phyloP scores from a whole-genome alignment of 2,113 vertebrate genomes.

The Salminus brasiliensis region DNA sequence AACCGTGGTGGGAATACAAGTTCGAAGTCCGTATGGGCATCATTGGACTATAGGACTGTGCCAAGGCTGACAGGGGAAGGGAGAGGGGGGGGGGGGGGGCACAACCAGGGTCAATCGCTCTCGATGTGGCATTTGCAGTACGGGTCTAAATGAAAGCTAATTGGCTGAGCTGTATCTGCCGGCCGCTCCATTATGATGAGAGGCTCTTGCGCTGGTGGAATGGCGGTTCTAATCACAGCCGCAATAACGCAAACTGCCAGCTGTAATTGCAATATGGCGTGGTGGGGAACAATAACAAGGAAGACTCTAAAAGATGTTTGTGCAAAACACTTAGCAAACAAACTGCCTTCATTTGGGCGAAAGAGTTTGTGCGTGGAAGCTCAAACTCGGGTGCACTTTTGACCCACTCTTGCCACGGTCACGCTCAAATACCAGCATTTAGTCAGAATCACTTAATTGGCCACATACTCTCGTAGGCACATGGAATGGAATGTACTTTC shows the following conservation, averaged over 20 bases:
- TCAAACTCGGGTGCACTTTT: not conserved
- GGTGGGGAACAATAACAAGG: conserved; percentile 43
- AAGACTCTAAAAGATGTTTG: conserved; percentile 34
- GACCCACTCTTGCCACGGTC: not conserved
- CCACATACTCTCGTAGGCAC: too few relatives aligned
- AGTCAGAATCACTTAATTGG: too few relatives aligned
- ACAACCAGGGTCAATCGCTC: conserved; percentile 43
- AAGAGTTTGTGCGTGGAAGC: conserved; percentile 19
- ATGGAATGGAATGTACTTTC: too few relatives aligned
- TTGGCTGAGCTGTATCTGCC: conserved; percentile 37
- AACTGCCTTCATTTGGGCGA: conserved; percentile 41
- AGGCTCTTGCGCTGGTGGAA: conserved; percentile 23
- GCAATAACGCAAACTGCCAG: conserved; percentile 50
- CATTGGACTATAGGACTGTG: conserved; percentile 23
- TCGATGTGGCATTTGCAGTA: conserved; percentile 58
- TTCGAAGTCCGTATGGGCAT: conserved; percentile 18
- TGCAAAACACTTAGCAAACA: conserved; percentile 35
- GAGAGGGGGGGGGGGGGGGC: not conserved
- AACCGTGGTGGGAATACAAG: conserved; percentile 36
- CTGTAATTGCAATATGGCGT: conserved; percentile 39
- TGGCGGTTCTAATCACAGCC: conserved; percentile 44
- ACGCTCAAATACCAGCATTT: too few relatives aligned
- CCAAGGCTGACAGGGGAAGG: conserved; percentile 17
- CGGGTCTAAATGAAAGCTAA: conserved; percentile 52
- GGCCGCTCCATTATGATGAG: conserved; percentile 44